A percentile compares a stretch with the other conserved stretches of the same genome.
phyloP scores from a whole-genome alignment of 2,113 vertebrate species.

The Noctilio leporinus region DNA sequence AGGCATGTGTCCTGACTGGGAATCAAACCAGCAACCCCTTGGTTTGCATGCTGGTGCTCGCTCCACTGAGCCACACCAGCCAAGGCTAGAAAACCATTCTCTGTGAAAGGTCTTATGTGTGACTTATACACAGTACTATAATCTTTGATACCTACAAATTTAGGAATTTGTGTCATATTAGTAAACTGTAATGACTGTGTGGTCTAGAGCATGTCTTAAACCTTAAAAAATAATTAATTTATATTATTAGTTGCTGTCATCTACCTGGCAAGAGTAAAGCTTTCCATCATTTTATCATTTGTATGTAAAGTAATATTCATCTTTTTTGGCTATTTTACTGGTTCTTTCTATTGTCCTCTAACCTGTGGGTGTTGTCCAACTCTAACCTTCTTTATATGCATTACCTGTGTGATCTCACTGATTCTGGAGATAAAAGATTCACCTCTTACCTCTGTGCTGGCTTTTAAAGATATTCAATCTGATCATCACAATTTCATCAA shows the following conservation, averaged over 20 bases:
- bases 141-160: not conserved
- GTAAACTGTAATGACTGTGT: not conserved
- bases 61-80: no score
- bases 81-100: not conserved
- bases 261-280: not conserved
- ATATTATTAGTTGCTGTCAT: constrained; percentile 6
- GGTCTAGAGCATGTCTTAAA: not conserved
- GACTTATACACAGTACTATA: not conserved
- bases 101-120: not conserved
- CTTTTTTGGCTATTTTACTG: not conserved
- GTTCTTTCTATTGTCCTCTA: not conserved
- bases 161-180: not conserved
- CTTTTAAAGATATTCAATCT: not conserved
- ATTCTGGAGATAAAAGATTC: constrained; percentile 10
- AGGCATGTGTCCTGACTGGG: no score
- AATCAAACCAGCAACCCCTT: no score
- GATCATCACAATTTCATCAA: not conserved
- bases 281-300: constrained; percentile 14
- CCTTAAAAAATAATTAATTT: not conserved
- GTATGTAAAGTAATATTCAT: not conserved
- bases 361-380: not conserved
- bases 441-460: not conserved
- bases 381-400: not conserved
- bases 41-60: no score
- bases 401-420: not conserved